Evolutionary conservation across 2,888 invertebrate species (phyloP).

Genomic region (Platypus cylindrus): DNA sequence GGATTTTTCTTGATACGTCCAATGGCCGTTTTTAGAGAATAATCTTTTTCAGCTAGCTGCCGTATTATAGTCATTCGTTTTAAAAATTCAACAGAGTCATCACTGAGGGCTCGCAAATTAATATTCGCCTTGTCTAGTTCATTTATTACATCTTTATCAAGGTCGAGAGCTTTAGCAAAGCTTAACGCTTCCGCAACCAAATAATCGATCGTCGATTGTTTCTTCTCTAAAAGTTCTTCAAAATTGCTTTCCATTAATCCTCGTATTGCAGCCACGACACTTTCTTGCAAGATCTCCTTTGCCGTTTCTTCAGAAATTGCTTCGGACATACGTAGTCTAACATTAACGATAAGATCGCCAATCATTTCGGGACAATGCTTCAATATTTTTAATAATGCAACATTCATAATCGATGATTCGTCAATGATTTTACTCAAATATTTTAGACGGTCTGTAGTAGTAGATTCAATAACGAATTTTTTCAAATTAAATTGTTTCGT

Average conservation of each 20-base stretch:
- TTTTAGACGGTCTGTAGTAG: constrained; percentile 41
- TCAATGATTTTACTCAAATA: constrained; percentile 51
- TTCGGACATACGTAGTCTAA: constrained; percentile 46
- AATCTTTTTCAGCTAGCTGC: constrained; percentile 54
- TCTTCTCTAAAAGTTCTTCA: constrained; percentile 40
- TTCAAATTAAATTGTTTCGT: constrained; percentile 51
- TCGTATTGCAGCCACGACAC: constrained; percentile 52
- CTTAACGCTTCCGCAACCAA: constrained; percentile 53
- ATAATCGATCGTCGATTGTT: constrained; percentile 26
- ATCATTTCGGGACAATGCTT: constrained; percentile 46
- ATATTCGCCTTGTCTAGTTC: constrained; percentile 37
- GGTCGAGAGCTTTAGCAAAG: constrained; percentile 55
- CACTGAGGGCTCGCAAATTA: constrained; percentile 43
- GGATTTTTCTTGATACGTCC: constrained; percentile 52
- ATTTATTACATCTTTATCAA: constrained; percentile 46
- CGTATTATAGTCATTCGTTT: constrained; percentile 57
- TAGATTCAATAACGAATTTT: too few relatives aligned
- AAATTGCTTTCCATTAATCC: constrained; percentile 46
- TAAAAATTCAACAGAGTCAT: constrained; percentile 50
- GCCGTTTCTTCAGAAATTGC: constrained; percentile 52
- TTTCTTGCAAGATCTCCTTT: constrained; percentile 50
- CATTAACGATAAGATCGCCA: constrained; percentile 45
- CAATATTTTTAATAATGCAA: constrained; percentile 50
- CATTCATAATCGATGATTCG: constrained; percentile 48
- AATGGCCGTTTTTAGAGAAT: constrained; percentile 48